Evolutionary conservation across 1,140 invertebrate species (phyloP).

Genomic region (Saccostrea echinata): DNA sequence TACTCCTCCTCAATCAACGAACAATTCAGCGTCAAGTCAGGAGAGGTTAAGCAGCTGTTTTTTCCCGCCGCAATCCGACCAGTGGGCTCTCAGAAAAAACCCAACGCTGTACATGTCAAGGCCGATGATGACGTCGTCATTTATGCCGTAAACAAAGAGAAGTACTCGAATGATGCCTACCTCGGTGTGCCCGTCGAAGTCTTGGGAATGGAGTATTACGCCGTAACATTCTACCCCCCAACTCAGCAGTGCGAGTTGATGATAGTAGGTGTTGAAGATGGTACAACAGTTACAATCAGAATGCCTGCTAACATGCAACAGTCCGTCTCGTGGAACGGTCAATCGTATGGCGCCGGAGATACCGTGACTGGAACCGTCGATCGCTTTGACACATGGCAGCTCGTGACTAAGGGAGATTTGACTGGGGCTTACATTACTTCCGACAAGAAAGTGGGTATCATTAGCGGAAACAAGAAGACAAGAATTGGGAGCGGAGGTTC

Average conservation of each 20-base stretch:
- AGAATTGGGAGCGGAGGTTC: conserved; percentile 49
- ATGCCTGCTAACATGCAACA: not conserved
- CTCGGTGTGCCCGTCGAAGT: conserved; percentile 69
- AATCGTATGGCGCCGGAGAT: conserved; percentile 58
- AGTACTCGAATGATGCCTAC: conserved; percentile 71
- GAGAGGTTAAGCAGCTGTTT: conserved; percentile 52
- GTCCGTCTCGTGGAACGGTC: conserved; percentile 52
- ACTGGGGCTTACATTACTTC: conserved; percentile 66
- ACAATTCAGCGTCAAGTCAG: conserved; percentile 43
- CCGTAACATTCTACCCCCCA: conserved; percentile 64
- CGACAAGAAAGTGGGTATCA: conserved; percentile 65
- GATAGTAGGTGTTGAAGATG: conserved; percentile 59
- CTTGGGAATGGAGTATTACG: conserved; percentile 69
- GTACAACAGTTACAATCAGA: conserved; percentile 52
- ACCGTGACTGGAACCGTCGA: conserved; percentile 54
- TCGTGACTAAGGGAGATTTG: conserved; percentile 63
- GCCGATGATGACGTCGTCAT: conserved; percentile 67
- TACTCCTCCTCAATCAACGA: conserved; percentile 36
- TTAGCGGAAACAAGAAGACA: conserved; percentile 68
- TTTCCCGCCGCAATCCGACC: conserved; percentile 43
- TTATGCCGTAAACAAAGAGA: conserved; percentile 68
- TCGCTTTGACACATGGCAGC: conserved; percentile 66
- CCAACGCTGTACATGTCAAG: conserved; percentile 56
- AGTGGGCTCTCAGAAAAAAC: conserved; percentile 16
- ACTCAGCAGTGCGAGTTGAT: conserved; percentile 50